These are phyloP conservation scores for Ectemnius continuus DNA, from an alignment of 2,888 invertebrate genomes.

Conservation along the genomic window DNA sequence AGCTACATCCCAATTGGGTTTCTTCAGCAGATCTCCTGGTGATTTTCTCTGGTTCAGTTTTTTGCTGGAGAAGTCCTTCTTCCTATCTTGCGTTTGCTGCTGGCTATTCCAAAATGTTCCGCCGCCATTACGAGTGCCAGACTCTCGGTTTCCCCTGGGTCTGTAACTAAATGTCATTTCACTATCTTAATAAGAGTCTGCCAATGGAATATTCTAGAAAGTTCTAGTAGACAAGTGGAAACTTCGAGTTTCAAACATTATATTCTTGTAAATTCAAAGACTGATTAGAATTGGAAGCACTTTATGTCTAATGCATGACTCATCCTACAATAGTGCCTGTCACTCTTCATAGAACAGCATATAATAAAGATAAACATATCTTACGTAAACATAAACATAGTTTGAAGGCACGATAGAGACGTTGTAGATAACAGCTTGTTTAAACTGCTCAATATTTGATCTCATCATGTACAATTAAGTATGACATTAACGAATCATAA, in stretches of 20 bases:
- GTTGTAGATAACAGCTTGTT: not conserved
- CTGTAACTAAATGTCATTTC: constrained; percentile 65
- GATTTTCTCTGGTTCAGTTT: constrained; percentile 80
- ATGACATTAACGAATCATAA: not conserved
- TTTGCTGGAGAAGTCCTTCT: constrained; percentile 62
- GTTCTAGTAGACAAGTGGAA: too few relatives aligned
- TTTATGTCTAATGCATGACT: not conserved
- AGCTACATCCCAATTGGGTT: constrained; percentile 90
- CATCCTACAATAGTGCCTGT: not conserved
- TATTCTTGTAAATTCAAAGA: too few relatives aligned
- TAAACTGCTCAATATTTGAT: not conserved
- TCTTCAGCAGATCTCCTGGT: constrained; percentile 85
- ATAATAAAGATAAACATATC: constrained; percentile 3
- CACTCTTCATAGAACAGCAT: not conserved
- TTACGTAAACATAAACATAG: constrained; percentile 12
- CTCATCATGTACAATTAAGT: not conserved
- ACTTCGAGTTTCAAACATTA: too few relatives aligned
- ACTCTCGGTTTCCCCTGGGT: constrained; percentile 73
- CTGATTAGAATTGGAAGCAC: too few relatives aligned
- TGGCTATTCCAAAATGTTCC: constrained; percentile 76
- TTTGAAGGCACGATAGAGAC: not conserved
- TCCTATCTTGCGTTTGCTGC: constrained; percentile 59
- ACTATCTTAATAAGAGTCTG: constrained; percentile 9
- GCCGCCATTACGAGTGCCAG: constrained; percentile 70
- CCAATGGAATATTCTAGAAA: not conserved